A percentile compares a stretch with the other conserved stretches of the same genome.
phyloP scores from a whole-genome alignment of 2,113 vertebrate genomes.

The Phoxinus phoxinus region DNA sequence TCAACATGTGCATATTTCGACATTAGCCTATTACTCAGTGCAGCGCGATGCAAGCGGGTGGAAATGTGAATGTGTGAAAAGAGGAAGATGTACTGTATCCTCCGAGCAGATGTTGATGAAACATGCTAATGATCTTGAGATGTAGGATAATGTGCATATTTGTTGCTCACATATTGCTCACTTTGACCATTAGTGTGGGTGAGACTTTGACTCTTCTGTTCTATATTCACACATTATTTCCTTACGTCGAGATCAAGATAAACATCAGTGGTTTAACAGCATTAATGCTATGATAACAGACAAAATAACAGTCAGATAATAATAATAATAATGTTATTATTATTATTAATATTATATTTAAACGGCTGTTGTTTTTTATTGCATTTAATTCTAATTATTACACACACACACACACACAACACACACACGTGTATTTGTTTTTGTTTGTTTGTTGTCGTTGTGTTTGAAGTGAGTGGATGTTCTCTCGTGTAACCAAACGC shows the following conservation, averaged over 20 bases:
- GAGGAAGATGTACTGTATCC: slow-evolving; percentile 25
- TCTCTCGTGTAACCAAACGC: not conserved
- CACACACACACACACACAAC: no score
- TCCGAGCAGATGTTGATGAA: slow-evolving; percentile 11
- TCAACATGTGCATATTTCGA: not conserved
- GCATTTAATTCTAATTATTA: not conserved
- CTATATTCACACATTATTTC: not conserved
- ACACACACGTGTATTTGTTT: not conserved
- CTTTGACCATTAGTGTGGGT: not conserved
- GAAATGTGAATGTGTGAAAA: slow-evolving; percentile 4
- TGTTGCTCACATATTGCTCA: not conserved
- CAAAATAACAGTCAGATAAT: not conserved
- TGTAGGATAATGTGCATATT: not conserved
- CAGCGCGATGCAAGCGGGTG: not conserved
- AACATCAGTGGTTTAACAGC: not conserved
- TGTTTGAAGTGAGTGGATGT: not conserved
- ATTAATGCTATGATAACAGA: not conserved
- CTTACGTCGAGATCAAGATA: not conserved
- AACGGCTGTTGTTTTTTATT: not conserved
- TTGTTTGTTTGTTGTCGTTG: not conserved
- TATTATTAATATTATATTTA: not conserved
- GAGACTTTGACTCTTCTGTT: slow-evolving; percentile 10
- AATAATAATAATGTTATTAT: not conserved
- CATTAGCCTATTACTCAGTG: slow-evolving; percentile 7
- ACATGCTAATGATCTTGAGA: slow-evolving; percentile 17